Evolutionary conservation across 2,113 vertebrate genomes (phyloP).

Genomic region (Herpetotheres cachinnans): DNA sequence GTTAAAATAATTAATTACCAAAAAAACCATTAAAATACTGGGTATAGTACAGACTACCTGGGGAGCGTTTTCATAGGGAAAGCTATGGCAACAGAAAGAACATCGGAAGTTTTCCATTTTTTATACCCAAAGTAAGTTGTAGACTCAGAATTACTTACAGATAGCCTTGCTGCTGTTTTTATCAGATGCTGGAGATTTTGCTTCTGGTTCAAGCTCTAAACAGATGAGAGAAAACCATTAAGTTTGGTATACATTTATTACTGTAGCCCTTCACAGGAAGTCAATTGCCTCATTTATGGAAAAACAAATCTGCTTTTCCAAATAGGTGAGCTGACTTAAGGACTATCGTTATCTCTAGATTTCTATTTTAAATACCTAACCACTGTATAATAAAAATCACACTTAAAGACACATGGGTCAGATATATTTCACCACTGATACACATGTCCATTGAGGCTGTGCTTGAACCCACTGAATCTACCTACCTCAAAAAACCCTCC

Average conservation of each 20-base stretch:
- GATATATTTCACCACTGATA: background rate
- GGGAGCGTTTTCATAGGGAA: background rate
- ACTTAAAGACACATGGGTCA: background rate
- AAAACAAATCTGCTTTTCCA: background rate
- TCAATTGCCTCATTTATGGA: background rate
- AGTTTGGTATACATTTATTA: background rate
- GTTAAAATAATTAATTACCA: background rate
- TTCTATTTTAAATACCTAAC: background rate
- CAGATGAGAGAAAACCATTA: constrained; percentile 22
- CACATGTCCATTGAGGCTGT: background rate
- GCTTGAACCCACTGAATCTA: background rate
- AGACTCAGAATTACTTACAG: constrained; percentile 74
- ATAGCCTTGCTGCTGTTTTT: constrained; percentile 82
- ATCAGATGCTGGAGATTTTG: constrained; percentile 78
- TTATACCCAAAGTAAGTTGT: background rate
- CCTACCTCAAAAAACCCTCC: background rate
- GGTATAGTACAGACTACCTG: background rate
- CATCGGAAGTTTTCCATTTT: background rate
- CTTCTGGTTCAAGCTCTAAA: constrained; percentile 79
- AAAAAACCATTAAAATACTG: background rate
- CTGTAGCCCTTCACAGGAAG: background rate
- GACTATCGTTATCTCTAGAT: background rate
- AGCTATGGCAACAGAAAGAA: background rate
- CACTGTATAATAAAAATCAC: background rate
- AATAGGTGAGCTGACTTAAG: background rate